Evolutionary conservation across 2,797 vertebrate species (phyloP).

Genomic region (Pagetopsis macropterus): DNA sequence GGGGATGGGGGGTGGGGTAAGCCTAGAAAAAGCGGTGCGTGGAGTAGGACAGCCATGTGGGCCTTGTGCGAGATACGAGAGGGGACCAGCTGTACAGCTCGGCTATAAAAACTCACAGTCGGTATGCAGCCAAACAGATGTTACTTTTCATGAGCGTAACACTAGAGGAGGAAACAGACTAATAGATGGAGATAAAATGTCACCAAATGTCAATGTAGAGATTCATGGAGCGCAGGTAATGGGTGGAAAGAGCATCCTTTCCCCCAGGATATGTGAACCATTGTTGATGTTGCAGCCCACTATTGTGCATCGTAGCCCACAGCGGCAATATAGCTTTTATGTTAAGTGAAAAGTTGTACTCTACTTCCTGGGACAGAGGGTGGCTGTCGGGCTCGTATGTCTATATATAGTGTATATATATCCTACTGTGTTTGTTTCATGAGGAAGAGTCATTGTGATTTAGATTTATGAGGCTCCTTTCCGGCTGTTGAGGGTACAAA

Average conservation of each 20-base stretch:
- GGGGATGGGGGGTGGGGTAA: slow-evolving; percentile 28
- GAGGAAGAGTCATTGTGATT: slow-evolving; percentile 69
- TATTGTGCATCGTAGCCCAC: slow-evolving; percentile 21
- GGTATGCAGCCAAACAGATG: slow-evolving; percentile 74
- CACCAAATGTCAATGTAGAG: slow-evolving; percentile 51
- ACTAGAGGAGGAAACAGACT: slow-evolving; percentile 72
- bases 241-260: slow-evolving; percentile 34
- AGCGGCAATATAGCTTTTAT: slow-evolving; percentile 17
- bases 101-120: slow-evolving; percentile 47
- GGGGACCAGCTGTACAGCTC: slow-evolving; percentile 68
- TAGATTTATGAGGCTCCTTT: slow-evolving; percentile 72
- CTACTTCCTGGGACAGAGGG: slow-evolving; percentile 10
- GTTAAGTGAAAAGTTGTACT: slow-evolving; percentile 28
- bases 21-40: slow-evolving; percentile 35
- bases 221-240: slow-evolving; percentile 48
- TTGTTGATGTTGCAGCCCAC: slow-evolving; percentile 30
- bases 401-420: slow-evolving; percentile 25
- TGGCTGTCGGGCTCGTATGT: slow-evolving; percentile 16
- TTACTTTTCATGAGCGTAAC: slow-evolving; percentile 72
- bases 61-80: slow-evolving; percentile 38
- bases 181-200: slow-evolving; percentile 69
- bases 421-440: slow-evolving; percentile 42
- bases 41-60: slow-evolving; percentile 4
- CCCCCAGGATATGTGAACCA: slow-evolving; percentile 42
- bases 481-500: slow-evolving; percentile 47